Percentiles rank a stretch among this genome's conserved stretches.
Evolutionary conservation across 2,113 vertebrate species (phyloP).

Genomic region (Notiomystis cincta): DNA sequence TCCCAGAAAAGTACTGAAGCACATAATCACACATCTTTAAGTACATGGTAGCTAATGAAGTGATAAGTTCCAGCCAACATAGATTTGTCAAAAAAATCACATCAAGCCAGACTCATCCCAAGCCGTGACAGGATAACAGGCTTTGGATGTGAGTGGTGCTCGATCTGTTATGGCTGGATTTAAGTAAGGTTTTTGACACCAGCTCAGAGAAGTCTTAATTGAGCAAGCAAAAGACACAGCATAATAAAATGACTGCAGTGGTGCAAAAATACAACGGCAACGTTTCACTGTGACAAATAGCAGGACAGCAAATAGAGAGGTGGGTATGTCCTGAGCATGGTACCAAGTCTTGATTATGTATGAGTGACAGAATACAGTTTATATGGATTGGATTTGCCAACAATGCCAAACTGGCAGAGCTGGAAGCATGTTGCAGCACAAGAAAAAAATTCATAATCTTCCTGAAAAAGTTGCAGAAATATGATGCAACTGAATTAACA

Average conservation of each 20-base stretch:
- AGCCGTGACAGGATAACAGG: neutral
- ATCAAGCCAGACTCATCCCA: neutral
- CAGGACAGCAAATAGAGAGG: neutral
- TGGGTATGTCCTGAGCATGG: neutral
- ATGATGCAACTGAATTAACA: neutral
- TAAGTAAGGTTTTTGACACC: neutral
- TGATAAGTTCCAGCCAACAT: neutral
- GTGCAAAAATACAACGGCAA: neutral
- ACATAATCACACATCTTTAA: constrained; percentile 5
- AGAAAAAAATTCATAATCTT: neutral
- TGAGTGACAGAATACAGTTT: neutral
- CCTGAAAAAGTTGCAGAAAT: constrained; percentile 10
- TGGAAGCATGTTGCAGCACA: neutral
- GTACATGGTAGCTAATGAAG: neutral
- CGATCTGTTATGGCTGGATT: neutral
- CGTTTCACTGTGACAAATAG: neutral
- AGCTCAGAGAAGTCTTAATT: neutral
- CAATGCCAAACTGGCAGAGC: neutral
- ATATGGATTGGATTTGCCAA: neutral
- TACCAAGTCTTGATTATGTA: neutral
- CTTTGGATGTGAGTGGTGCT: neutral
- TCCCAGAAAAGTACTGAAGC: neutral
- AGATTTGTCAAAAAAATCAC: neutral
- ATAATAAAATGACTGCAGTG: neutral
- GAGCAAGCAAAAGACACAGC: neutral